Evolutionary conservation across 2,113 vertebrate genomes (phyloP).

Genomic region (Salvelinus sp.): DNA sequence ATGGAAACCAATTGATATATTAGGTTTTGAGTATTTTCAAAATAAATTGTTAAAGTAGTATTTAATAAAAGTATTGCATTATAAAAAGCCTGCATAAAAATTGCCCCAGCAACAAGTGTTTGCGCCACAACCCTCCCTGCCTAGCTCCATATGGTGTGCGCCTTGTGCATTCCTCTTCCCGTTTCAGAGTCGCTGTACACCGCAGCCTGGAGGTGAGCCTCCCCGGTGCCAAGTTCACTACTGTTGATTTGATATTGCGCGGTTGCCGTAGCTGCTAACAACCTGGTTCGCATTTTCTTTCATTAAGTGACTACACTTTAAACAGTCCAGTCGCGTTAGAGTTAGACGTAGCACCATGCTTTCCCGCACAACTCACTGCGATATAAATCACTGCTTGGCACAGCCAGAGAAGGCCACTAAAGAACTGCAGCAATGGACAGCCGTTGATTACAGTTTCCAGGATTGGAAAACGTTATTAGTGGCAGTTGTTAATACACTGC

Average conservation of each 20-base stretch:
- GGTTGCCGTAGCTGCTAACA: slow-evolving; percentile 39
- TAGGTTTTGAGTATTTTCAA: background rate
- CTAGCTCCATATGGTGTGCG: background rate
- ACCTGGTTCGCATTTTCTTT: slow-evolving; percentile 67
- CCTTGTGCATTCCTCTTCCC: background rate
- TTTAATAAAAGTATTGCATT: slow-evolving; percentile 3
- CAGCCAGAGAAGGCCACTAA: slow-evolving; percentile 22
- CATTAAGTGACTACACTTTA: slow-evolving; percentile 66
- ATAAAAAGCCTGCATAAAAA: background rate
- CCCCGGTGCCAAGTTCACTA: slow-evolving; percentile 15
- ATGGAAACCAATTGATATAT: background rate
- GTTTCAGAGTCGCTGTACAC: background rate
- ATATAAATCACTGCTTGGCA: slow-evolving; percentile 53
- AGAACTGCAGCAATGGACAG: slow-evolving; percentile 61
- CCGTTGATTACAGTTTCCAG: slow-evolving; percentile 64
- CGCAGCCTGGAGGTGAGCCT: slow-evolving; percentile 2
- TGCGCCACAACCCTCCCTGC: background rate
- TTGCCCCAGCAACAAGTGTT: background rate
- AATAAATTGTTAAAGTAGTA: background rate
- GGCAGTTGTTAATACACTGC: slow-evolving; percentile 16
- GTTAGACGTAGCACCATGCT: slow-evolving; percentile 36
- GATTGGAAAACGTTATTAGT: slow-evolving; percentile 28
- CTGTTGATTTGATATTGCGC: slow-evolving; percentile 28
- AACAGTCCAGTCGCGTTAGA: slow-evolving; percentile 45
- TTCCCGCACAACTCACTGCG: slow-evolving; percentile 46